Conservation (phyloP, 2,797 vertebrate species). For the Poecile montanus region DNA sequence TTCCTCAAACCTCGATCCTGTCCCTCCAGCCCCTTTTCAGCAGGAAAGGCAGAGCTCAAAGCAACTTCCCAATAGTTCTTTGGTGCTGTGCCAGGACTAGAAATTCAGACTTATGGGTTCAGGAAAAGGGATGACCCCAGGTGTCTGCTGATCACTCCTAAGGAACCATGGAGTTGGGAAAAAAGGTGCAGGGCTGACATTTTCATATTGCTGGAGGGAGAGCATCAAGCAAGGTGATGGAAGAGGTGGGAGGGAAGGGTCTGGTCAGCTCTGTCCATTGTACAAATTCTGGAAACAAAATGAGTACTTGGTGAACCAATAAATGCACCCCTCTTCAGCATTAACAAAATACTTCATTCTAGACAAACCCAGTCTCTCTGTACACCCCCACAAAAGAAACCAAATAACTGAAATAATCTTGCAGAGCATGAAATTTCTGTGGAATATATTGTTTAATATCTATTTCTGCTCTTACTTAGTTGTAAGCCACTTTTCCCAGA, state of each 20-base stretch:
- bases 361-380: background rate
- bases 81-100: background rate
- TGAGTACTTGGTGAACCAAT: background rate
- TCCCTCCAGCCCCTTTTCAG: background rate
- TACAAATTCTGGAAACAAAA: background rate
- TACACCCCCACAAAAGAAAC: background rate
- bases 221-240: background rate
- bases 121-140: background rate
- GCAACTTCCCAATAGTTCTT: background rate
- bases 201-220: background rate
- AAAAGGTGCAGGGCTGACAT: background rate
- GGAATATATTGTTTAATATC: background rate
- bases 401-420: background rate
- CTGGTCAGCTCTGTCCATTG: background rate
- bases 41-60: background rate
- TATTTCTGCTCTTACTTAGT: background rate
- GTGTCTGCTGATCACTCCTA: background rate
- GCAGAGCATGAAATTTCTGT: background rate
- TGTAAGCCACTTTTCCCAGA: background rate
- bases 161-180: background rate
- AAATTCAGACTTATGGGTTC: background rate
- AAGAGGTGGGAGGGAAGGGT: background rate
- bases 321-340: background rate
- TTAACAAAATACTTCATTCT: background rate
- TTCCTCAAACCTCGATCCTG: background rate